phyloP scores from a whole-genome alignment of 2,113 vertebrate genomes.

The Anguilla rostrata region DNA sequence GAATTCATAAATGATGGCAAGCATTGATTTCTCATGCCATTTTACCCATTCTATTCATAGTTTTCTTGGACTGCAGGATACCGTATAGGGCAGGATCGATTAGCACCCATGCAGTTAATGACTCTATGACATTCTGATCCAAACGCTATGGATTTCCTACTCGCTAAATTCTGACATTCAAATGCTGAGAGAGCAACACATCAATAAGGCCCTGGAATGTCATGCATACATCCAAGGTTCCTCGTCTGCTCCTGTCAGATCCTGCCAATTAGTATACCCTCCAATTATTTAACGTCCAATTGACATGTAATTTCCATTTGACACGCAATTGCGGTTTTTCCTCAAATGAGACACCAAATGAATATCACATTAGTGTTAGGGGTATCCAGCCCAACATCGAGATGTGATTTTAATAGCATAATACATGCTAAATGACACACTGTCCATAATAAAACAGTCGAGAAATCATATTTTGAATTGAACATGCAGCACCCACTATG shows the following conservation, averaged over 20 bases:
- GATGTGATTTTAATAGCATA: not conserved
- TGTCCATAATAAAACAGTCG: too few species aligned
- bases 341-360: not conserved
- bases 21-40: conserved; percentile 21
- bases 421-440: not conserved
- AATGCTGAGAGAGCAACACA: not conserved
- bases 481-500: too few species aligned
- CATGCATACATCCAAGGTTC: not conserved
- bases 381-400: too few species aligned
- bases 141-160: not conserved
- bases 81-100: not conserved
- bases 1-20: conserved; percentile 19
- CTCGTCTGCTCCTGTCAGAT: not conserved
- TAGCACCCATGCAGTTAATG: conserved; percentile 7
- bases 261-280: not conserved
- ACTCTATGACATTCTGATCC: conserved; percentile 13
- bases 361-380: not conserved
- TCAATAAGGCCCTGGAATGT: not conserved
- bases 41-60: conserved; percentile 23
- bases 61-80: conserved; percentile 7
- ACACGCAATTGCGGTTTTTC: not conserved
- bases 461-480: not conserved
- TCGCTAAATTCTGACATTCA: conserved; percentile 14
- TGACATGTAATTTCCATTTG: not conserved
- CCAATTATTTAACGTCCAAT: not conserved